These are phyloP conservation scores for Nyctibius bracteatus DNA, from an alignment of 2,113 vertebrate species.

Conservation along the genomic window DNA sequence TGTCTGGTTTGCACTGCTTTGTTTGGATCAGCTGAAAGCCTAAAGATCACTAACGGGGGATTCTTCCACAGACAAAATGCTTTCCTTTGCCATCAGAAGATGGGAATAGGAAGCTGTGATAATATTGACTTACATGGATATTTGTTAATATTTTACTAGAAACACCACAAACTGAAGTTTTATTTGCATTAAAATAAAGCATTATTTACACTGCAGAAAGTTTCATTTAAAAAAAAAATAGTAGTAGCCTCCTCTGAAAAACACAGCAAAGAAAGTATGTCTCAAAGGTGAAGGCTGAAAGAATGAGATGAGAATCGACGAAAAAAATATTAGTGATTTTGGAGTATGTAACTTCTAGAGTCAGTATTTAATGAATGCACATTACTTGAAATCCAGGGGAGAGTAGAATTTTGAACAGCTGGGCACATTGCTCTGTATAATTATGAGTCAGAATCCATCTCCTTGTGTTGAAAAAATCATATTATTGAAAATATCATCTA, in stretches of 20 bases:
- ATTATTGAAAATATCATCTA: background rate
- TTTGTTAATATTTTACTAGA: background rate
- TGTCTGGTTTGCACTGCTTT: background rate
- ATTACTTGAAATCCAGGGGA: background rate
- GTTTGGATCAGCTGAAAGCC: background rate
- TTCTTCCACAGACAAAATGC: background rate
- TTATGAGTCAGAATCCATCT: background rate
- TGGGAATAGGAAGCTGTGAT: background rate
- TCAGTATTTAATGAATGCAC: background rate
- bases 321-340: background rate
- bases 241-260: background rate
- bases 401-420: background rate
- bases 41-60: background rate
- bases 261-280: background rate
- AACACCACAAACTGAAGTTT: background rate
- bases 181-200: background rate
- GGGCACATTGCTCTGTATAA: background rate
- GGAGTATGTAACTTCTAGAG: background rate
- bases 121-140: background rate
- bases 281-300: background rate
- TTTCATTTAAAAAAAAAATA: background rate
- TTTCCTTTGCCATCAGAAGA: background rate
- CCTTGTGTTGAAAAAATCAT: background rate
- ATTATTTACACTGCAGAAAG: background rate
- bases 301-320: background rate